These are phyloP conservation scores for Danio tinwini DNA, from an alignment of 2,797 vertebrate genomes.

Conservation along the genomic window DNA sequence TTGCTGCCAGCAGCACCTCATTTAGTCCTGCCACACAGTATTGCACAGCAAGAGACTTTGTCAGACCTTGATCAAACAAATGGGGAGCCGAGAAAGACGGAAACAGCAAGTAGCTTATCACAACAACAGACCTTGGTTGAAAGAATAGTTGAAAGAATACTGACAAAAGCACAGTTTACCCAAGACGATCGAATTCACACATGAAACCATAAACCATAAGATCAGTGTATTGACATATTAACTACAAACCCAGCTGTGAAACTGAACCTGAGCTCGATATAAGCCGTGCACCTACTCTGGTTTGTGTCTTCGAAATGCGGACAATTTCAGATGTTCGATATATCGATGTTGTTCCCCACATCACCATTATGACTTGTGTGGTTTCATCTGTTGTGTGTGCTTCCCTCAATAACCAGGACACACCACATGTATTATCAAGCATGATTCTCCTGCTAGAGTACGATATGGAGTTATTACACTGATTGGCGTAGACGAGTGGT, in stretches of 20 bases:
- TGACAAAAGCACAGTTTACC: slow-evolving; percentile 15
- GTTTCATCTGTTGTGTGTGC: slow-evolving; percentile 28
- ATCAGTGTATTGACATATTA: slow-evolving; percentile 11
- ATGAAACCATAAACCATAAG: not conserved
- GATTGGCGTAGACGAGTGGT: slow-evolving; percentile 25
- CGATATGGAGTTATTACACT: slow-evolving; percentile 27
- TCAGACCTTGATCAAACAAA: slow-evolving; percentile 7
- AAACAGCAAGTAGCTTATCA: slow-evolving; percentile 7
- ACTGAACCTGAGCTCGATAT: slow-evolving; percentile 19
- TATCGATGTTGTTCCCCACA: slow-evolving; percentile 12
- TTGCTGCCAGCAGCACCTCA: not conserved
- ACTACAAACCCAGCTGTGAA: slow-evolving; percentile 20
- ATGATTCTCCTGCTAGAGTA: slow-evolving; percentile 22
- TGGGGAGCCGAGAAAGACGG: not conserved
- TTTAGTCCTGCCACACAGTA: slow-evolving; percentile 2
- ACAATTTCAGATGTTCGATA: slow-evolving; percentile 33
- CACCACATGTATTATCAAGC: slow-evolving; percentile 30
- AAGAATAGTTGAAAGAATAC: slow-evolving; percentile 1
- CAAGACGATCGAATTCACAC: not conserved
- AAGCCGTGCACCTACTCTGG: not conserved
- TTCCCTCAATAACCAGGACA: slow-evolving; percentile 27
- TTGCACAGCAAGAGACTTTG: slow-evolving; percentile 11
- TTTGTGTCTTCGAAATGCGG: not conserved
- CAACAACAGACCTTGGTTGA: not conserved
- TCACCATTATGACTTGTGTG: slow-evolving; percentile 2